phyloP scores from a whole-genome alignment of 2,113 vertebrate species.

The Xiphophorus hellerii region DNA sequence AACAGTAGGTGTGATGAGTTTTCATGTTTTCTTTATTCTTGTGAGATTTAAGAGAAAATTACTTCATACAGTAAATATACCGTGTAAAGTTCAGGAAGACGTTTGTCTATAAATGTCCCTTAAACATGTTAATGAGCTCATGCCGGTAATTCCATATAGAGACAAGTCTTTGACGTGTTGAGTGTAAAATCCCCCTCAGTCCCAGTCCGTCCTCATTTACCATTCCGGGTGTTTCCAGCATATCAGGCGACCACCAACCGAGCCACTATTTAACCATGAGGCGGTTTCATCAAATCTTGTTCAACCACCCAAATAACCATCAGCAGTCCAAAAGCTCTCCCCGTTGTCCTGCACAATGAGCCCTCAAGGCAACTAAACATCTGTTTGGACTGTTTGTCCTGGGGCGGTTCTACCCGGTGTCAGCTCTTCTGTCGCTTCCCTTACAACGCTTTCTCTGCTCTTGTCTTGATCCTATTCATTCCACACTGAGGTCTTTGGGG shows the following conservation, averaged over 20 bases:
- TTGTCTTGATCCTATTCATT: conserved; percentile 75
- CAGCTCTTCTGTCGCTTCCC: conserved; percentile 56
- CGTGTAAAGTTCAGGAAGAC: not conserved
- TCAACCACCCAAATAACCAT: conserved; percentile 11
- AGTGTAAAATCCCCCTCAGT: not conserved
- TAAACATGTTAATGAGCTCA: not conserved
- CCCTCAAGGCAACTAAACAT: conserved; percentile 47
- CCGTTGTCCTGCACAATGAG: conserved; percentile 27
- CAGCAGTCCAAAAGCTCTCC: conserved; percentile 15
- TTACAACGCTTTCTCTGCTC: conserved; percentile 57
- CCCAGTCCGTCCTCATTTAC: not conserved
- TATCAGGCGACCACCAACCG: conserved; percentile 5
- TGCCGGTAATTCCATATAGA: not conserved
- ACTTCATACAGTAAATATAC: not conserved
- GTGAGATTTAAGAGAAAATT: not conserved
- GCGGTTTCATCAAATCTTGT: conserved; percentile 25
- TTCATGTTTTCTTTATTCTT: too few species aligned
- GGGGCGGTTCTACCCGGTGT: conserved; percentile 48
- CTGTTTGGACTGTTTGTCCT: conserved; percentile 63
- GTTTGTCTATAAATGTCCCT: not conserved
- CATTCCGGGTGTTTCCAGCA: not conserved
- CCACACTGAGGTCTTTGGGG: conserved; percentile 60
- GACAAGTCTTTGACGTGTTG: not conserved
- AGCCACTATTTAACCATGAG: conserved; percentile 7
- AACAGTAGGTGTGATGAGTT: too few species aligned